These are phyloP conservation scores for Hemiprocne comata DNA, from an alignment of 2,113 vertebrate species.

Conservation along the genomic window DNA sequence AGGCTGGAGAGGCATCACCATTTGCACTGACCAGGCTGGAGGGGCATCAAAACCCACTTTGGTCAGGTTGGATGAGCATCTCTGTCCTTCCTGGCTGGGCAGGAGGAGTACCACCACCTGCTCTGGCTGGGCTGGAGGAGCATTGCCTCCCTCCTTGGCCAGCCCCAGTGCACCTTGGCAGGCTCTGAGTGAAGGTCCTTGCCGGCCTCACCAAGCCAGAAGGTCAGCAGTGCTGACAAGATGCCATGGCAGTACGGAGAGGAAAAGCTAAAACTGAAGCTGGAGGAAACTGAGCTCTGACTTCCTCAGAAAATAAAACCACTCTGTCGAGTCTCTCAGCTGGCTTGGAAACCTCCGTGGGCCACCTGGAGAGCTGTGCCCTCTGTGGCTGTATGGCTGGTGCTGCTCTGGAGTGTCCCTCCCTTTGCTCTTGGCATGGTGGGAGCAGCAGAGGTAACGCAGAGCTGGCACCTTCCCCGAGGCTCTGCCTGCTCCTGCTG, in stretches of 20 bases:
- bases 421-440: neutral
- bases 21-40: neutral
- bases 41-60: fast-evolving
- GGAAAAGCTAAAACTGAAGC: neutral
- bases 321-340: neutral
- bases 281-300: neutral
- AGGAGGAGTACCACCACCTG: neutral
- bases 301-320: neutral
- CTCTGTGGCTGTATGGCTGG: neutral
- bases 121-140: neutral
- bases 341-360: fast-evolving
- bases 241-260: fast-evolving
- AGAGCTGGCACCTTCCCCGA: neutral
- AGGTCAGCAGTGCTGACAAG: neutral
- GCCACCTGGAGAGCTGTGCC: neutral
- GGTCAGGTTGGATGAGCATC: neutral
- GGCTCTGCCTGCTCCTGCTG: neutral
- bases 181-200: neutral
- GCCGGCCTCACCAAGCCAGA: fast-evolving
- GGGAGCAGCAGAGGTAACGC: neutral
- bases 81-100: fast-evolving
- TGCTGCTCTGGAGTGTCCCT: fast-evolving
- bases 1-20: neutral
- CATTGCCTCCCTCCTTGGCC: fast-evolving
- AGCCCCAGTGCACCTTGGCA: neutral